phyloP scores from a whole-genome alignment of 2,113 vertebrate species.

The Ornithorhynchus anatinus region DNA sequence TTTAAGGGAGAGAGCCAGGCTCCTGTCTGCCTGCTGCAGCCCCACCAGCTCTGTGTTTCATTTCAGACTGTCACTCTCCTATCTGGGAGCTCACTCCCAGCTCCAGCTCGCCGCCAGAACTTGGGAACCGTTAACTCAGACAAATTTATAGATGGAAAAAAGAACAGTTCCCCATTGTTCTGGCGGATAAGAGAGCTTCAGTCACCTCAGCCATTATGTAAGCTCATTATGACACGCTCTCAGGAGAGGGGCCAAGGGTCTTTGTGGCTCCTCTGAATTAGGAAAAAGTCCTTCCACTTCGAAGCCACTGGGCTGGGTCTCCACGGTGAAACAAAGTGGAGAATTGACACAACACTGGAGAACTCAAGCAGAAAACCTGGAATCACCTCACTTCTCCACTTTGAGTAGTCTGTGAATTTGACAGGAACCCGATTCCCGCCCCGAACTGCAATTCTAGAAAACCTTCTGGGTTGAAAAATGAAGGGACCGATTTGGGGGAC shows the following conservation, averaged over 20 bases:
- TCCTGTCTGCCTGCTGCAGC: constrained; percentile 87
- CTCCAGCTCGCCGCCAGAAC: constrained; percentile 60
- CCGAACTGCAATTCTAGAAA: too few species aligned
- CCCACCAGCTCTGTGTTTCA: constrained; percentile 85
- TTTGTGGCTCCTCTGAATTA: background rate
- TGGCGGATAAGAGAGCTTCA: constrained; percentile 1
- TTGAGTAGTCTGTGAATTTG: too few species aligned
- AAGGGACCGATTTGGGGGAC: too few species aligned
- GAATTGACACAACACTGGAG: background rate
- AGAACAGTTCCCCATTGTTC: constrained; percentile 61
- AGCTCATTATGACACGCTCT: constrained; percentile 30
- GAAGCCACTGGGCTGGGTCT: too few species aligned
- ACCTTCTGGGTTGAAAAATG: too few species aligned
- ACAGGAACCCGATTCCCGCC: too few species aligned
- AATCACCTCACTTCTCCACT: too few species aligned
- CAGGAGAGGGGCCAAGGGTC: constrained; percentile 2
- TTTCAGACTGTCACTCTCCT: constrained; percentile 85
- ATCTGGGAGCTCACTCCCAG: constrained; percentile 75
- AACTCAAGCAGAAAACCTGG: background rate
- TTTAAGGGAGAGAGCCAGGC: constrained; percentile 79
- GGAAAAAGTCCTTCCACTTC: fast-evolving
- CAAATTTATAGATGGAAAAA: constrained; percentile 65
- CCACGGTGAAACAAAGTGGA: background rate
- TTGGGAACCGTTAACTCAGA: constrained; percentile 66
- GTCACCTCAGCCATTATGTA: constrained; percentile 53